Conservation (phyloP, 2,797 vertebrate species). For the Enteromius thamalakanensis region DNA sequence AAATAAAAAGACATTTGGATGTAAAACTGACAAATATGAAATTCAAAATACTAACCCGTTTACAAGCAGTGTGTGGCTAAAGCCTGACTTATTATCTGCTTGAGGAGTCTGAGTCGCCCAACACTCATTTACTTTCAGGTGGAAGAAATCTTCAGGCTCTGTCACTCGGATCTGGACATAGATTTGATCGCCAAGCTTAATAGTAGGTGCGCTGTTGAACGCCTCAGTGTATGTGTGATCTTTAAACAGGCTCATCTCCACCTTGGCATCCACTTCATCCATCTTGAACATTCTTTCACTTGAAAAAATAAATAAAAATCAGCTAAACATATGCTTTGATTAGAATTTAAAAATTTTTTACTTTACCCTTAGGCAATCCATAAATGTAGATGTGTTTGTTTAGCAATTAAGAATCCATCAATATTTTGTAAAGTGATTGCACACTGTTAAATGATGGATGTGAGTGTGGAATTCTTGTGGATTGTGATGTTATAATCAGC, state of each 20-base stretch:
- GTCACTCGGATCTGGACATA: conserved; percentile 73
- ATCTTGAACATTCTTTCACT: conserved; percentile 72
- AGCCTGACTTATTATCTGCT: conserved; percentile 56
- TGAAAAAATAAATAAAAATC: background rate
- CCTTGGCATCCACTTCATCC: conserved; percentile 69
- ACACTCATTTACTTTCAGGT: conserved; percentile 73
- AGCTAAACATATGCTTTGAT: background rate
- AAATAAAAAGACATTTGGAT: background rate
- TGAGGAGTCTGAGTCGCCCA: conserved; percentile 73
- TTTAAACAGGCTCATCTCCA: conserved; percentile 73
- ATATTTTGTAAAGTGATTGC: background rate
- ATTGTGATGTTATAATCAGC: background rate
- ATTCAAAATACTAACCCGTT: conserved; percentile 62
- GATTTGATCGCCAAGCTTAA: conserved; percentile 72
- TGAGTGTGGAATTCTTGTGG: background rate
- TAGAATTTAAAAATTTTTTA: background rate
- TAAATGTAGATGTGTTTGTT: background rate
- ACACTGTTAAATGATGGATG: background rate
- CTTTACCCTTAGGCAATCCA: background rate
- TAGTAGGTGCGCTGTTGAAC: conserved; percentile 66
- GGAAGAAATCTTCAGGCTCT: conserved; percentile 71
- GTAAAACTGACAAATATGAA: background rate
- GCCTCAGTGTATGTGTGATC: conserved; percentile 66
- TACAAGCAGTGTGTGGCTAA: conserved; percentile 67
- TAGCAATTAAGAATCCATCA: background rate